phyloP scores from a whole-genome alignment of 2,797 vertebrate species.

The Eospalax fontanierii region DNA sequence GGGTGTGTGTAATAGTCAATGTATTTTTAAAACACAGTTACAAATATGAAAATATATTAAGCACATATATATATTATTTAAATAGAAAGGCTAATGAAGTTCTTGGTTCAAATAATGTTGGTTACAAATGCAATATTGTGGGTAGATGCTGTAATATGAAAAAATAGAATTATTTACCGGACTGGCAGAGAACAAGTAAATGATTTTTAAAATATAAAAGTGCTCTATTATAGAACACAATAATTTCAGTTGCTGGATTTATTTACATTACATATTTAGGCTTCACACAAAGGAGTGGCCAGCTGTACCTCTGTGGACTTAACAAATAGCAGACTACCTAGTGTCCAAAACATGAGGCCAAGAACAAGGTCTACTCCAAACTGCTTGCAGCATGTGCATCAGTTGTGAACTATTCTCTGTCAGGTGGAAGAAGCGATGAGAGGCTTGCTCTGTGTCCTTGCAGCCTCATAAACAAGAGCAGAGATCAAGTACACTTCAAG shows the following conservation, averaged over 20 bases:
- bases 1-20: constrained; percentile 80
- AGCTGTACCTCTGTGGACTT: background rate
- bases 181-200: constrained; percentile 75
- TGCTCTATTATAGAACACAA: constrained; percentile 78
- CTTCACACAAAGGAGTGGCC: constrained; percentile 76
- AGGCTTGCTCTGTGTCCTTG: constrained; percentile 22
- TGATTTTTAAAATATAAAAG: constrained; percentile 70
- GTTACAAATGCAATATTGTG: constrained; percentile 75
- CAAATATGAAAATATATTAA: constrained; percentile 89
- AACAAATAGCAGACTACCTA: background rate
- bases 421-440: background rate
- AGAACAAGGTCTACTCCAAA: background rate
- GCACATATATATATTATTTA: constrained; percentile 87
- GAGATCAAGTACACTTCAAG: background rate
- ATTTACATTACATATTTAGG: constrained; percentile 76
- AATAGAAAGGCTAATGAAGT: constrained; percentile 82
- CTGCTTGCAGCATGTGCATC: background rate
- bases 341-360: background rate
- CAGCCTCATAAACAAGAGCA: background rate
- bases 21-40: constrained; percentile 77
- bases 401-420: background rate
- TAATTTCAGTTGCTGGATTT: constrained; percentile 67
- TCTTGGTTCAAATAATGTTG: constrained; percentile 78
- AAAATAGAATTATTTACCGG: constrained; percentile 74
- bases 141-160: constrained; percentile 70